Evolutionary conservation across 1,140 invertebrate genomes (phyloP).

Genomic region (Diprion similis): DNA sequence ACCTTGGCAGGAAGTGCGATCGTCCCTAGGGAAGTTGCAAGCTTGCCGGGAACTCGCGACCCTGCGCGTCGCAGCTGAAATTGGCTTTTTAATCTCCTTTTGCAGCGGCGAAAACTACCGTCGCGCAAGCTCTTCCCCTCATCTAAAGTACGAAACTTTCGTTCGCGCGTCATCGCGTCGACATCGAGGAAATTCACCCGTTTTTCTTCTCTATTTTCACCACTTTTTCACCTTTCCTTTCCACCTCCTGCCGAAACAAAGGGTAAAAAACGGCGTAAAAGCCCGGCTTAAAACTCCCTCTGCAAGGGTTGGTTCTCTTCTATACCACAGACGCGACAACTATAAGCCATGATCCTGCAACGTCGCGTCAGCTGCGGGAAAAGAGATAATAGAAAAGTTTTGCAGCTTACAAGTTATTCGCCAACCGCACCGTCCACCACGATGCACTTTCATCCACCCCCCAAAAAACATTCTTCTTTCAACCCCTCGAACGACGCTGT

Average conservation of each 20-base stretch:
- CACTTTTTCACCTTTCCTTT: too few relatives aligned
- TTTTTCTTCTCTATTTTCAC: too few relatives aligned
- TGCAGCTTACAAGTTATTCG: too few relatives aligned
- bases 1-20: too few relatives aligned
- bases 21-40: neutral
- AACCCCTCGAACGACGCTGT: too few relatives aligned
- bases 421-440: too few relatives aligned
- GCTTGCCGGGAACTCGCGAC: neutral
- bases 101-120: neutral
- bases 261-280: neutral
- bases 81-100: constrained; percentile 4
- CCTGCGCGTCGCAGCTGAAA: neutral
- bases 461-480: too few relatives aligned
- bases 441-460: too few relatives aligned
- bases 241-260: neutral
- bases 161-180: neutral
- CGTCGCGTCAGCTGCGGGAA: neutral
- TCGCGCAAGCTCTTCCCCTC: too few relatives aligned
- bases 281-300: neutral
- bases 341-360: too few relatives aligned
- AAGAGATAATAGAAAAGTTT: constrained; percentile 8
- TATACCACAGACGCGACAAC: neutral
- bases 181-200: neutral
- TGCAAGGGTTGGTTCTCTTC: too few relatives aligned
- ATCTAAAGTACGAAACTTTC: neutral